phyloP scores from a whole-genome alignment of 2,797 vertebrate genomes.

The Lacerta agilis region DNA sequence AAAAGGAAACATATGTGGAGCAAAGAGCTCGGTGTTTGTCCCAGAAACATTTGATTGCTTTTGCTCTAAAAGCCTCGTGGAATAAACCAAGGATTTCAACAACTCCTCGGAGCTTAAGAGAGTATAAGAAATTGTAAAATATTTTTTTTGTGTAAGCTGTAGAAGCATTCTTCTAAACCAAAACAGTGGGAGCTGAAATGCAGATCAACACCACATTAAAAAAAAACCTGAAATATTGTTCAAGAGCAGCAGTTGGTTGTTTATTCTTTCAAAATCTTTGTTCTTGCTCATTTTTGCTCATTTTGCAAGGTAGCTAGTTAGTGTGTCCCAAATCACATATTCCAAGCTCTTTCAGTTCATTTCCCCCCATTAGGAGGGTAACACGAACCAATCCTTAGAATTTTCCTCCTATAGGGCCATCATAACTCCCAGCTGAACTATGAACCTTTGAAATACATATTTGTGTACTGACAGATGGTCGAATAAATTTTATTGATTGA shows the following conservation, averaged over 20 bases:
- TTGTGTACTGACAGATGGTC: no score
- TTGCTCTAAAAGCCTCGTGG: constrained; percentile 51
- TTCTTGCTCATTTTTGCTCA: constrained; percentile 7
- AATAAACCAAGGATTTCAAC: constrained; percentile 28
- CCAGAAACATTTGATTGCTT: constrained; percentile 72
- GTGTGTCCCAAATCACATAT: constrained; percentile 24
- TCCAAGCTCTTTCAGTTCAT: constrained; percentile 26
- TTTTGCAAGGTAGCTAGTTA: background rate
- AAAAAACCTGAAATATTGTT: background rate
- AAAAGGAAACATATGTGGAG: constrained; percentile 80
- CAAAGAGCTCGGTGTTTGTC: constrained; percentile 67
- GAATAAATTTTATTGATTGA: no score
- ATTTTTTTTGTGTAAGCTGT: background rate
- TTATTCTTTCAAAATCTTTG: constrained; percentile 2
- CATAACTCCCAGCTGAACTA: background rate
- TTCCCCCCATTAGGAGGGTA: background rate
- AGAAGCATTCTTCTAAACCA: background rate
- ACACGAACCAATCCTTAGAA: background rate
- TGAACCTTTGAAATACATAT: background rate
- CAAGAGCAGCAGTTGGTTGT: constrained; percentile 1
- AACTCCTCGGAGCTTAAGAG: constrained; percentile 6
- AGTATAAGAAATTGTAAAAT: constrained; percentile 7
- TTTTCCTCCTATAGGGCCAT: background rate
- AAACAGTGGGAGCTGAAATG: background rate
- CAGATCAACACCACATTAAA: background rate